Conservation (phyloP, 2,797 vertebrate genomes). For the Macropus fuliginosus region DNA sequence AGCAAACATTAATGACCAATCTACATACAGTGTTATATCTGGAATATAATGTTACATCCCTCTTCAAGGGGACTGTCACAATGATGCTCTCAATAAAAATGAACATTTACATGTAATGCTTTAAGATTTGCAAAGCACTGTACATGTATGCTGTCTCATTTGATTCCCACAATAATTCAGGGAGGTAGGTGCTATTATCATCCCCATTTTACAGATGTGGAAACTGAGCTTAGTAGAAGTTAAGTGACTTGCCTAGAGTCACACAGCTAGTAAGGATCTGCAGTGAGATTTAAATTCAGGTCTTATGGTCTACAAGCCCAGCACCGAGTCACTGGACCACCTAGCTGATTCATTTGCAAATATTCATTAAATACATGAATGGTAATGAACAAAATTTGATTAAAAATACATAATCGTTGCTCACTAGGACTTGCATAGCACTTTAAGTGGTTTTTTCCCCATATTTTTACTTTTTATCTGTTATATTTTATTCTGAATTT, state of each 20-base stretch:
- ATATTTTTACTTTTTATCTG: not conserved
- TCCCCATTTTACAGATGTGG: not conserved
- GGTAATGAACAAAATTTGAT: not conserved
- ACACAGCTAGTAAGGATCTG: not conserved
- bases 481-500: not conserved
- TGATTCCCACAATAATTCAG: not conserved
- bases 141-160: not conserved
- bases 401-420: not conserved
- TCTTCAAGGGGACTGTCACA: not conserved
- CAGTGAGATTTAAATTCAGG: not conserved
- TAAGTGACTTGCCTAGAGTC: not conserved
- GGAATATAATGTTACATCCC: not conserved
- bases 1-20: conserved; percentile 13
- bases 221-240: not conserved
- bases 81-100: not conserved
- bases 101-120: not conserved
- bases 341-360: not conserved
- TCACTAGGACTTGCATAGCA: not conserved
- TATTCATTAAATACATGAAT: not conserved
- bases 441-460: not conserved
- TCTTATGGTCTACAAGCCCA: not conserved
- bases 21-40: not conserved
- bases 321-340: not conserved
- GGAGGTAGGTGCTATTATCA: not conserved
- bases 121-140: not conserved